Evolutionary conservation across 2,797 vertebrate genomes (phyloP).

Genomic region (Babyrousa celebensis): DNA sequence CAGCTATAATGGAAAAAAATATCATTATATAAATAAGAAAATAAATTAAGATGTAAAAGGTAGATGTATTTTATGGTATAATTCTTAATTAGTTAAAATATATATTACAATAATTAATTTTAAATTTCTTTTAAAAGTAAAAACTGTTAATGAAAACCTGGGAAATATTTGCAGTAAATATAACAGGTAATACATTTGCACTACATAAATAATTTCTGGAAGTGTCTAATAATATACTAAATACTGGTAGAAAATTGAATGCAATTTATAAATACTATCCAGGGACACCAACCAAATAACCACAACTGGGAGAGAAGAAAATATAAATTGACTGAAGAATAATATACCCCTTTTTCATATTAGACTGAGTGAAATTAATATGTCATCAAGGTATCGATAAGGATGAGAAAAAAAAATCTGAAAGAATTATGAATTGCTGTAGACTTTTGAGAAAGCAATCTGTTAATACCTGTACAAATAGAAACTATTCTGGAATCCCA

Average conservation of each 20-base stretch:
- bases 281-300: background rate
- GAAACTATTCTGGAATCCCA: background rate
- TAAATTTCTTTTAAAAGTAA: background rate
- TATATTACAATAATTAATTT: background rate
- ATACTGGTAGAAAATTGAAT: background rate
- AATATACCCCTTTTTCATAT: background rate
- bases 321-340: background rate
- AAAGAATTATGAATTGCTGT: background rate
- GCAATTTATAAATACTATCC: background rate
- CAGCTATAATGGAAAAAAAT: too few species aligned
- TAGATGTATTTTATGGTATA: background rate
- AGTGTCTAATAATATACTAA: background rate
- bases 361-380: background rate
- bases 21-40: background rate
- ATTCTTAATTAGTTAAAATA: background rate
- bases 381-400: background rate
- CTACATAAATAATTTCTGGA: background rate
- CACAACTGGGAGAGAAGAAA: background rate
- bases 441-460: background rate
- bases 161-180: background rate
- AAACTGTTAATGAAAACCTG: background rate
- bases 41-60: background rate
- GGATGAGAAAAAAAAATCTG: background rate
- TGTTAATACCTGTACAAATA: background rate
- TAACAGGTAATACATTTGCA: background rate